Conservation (phyloP, 2,113 vertebrate species). For the Hypanus sabinus region DNA sequence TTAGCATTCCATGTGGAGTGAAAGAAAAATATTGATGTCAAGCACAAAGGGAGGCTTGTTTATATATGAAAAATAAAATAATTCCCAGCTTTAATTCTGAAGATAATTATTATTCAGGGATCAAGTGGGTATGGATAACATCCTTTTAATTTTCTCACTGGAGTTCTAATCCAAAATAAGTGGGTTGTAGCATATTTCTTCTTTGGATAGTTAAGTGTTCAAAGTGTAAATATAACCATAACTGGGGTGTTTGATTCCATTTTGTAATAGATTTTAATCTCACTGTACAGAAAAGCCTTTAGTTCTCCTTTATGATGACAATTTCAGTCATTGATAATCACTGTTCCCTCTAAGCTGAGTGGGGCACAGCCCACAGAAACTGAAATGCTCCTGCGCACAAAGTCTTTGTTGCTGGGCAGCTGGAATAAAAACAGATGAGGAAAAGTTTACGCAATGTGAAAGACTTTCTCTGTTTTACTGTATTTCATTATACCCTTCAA, state of each 20-base stretch:
- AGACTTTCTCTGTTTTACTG: too few species aligned
- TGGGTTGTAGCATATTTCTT: not conserved
- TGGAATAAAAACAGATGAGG: too few species aligned
- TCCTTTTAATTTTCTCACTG: not conserved
- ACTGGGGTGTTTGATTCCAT: not conserved
- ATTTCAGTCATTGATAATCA: not conserved
- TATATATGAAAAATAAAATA: not conserved
- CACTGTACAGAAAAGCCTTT: not conserved
- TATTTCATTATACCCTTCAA: too few species aligned
- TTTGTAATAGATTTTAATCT: not conserved
- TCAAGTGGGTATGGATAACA: not conserved
- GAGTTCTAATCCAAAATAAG: not conserved
- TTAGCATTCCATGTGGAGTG: not conserved
- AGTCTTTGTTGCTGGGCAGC: too few species aligned
- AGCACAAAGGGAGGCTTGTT: not conserved
- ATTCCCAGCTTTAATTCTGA: slow-evolving; percentile 5
- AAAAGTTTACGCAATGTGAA: too few species aligned
- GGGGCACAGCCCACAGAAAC: too few species aligned
- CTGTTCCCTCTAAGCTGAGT: too few species aligned
- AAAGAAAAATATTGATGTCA: not conserved
- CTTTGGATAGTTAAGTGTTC: not conserved
- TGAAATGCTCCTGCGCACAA: too few species aligned
- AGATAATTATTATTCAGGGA: slow-evolving; percentile 3
- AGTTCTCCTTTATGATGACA: not conserved
- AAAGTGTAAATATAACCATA: not conserved